phyloP scores from a whole-genome alignment of 2,113 vertebrate genomes.

The Xenopus laevis region DNA sequence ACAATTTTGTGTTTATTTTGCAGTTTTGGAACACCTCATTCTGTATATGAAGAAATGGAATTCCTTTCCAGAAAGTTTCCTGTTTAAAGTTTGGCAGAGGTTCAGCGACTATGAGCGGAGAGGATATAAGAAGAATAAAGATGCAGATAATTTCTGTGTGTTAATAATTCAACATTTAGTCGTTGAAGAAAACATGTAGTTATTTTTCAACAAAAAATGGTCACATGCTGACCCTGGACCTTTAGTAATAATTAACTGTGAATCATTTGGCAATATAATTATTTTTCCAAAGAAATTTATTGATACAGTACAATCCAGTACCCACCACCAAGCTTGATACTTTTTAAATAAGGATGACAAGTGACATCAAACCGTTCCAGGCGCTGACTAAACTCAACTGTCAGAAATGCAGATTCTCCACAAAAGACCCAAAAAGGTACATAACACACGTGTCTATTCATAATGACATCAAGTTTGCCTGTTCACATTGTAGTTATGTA shows the following conservation, averaged over 20 bases:
- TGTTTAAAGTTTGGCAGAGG: background rate
- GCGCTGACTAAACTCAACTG: constrained; percentile 68
- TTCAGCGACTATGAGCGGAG: background rate
- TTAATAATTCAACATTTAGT: no score
- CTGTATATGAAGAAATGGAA: background rate
- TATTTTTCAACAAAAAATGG: background rate
- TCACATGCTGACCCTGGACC: background rate
- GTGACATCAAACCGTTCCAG: constrained; percentile 47
- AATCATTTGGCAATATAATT: no score
- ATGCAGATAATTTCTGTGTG: background rate
- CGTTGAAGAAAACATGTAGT: background rate
- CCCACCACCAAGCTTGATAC: background rate
- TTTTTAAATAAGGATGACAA: constrained; percentile 1
- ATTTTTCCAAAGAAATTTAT: no score
- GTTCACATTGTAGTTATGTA: constrained; percentile 74
- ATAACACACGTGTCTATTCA: constrained; percentile 72
- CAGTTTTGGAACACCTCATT: no score
- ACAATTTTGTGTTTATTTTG: no score
- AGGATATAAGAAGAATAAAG: background rate
- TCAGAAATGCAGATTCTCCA: constrained; percentile 79
- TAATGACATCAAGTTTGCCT: constrained; percentile 76
- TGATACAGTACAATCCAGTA: background rate
- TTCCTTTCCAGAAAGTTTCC: background rate
- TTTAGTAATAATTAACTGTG: background rate
- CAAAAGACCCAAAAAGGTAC: constrained; percentile 71